These are phyloP conservation scores for Acridotheres tristis DNA, from an alignment of 2,797 vertebrate genomes.

Conservation along the genomic window DNA sequence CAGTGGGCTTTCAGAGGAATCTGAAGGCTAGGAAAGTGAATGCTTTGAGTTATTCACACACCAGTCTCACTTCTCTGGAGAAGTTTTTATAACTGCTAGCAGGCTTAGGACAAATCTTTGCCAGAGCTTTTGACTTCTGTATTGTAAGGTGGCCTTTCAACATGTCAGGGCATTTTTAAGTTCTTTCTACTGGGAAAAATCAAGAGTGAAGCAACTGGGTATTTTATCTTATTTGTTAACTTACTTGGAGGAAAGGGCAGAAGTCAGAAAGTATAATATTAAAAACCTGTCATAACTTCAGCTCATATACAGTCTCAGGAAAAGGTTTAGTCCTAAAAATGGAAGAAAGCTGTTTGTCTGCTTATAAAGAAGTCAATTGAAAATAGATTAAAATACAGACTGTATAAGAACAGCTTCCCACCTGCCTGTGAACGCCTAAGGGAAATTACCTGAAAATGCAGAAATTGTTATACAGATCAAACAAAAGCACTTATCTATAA, in stretches of 20 bases:
- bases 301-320: not conserved
- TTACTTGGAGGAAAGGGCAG: not conserved
- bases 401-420: not conserved
- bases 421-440: conserved; percentile 1
- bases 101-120: not conserved
- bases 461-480: conserved; percentile 59
- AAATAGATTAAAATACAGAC: conserved; percentile 53
- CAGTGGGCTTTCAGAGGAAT: not conserved
- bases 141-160: not conserved
- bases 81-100: not conserved
- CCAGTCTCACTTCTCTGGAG: not conserved
- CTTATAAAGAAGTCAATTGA: not conserved
- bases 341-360: conserved; percentile 14
- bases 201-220: not conserved
- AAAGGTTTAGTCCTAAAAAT: conserved; percentile 14
- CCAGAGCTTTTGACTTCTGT: not conserved
- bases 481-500: conserved; percentile 65
- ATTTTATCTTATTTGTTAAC: not conserved
- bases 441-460: conserved; percentile 57
- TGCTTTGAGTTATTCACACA: not conserved
- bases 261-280: not conserved
- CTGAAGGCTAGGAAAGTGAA: not conserved
- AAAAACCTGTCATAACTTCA: not conserved
- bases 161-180: not conserved
- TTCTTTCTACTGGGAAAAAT: not conserved